Evolutionary conservation across 2,113 vertebrate genomes (phyloP).

Genomic region (Neolamprologus hecqui): DNA sequence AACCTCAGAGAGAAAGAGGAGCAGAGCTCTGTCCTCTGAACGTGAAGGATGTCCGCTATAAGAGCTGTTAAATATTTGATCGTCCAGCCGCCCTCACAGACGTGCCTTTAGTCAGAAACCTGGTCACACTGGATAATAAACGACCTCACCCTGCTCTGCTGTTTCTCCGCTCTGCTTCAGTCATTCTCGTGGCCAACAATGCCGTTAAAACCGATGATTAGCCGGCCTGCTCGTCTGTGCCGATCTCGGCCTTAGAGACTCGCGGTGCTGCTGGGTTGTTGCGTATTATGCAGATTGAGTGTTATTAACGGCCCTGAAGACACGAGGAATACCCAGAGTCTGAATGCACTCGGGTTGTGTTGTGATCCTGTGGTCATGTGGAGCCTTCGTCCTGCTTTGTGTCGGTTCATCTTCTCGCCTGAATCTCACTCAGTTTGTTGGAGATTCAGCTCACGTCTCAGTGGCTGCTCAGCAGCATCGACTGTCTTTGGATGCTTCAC

Average conservation of each 20-base stretch:
- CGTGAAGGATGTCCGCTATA: neutral
- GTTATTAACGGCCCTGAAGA: conserved; percentile 28
- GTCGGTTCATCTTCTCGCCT: neutral
- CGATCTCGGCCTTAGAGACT: neutral
- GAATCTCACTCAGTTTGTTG: neutral
- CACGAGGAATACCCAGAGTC: conserved; percentile 19
- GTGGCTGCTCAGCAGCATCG: neutral
- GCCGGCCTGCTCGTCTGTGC: neutral
- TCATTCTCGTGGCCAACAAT: neutral
- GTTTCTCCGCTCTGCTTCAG: neutral
- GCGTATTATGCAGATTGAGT: neutral
- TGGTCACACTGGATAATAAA: neutral
- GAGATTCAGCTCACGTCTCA: neutral
- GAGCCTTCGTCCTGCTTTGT: neutral
- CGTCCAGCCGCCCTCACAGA: neutral
- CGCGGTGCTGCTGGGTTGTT: neutral
- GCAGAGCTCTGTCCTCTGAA: neutral
- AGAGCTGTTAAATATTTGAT: neutral
- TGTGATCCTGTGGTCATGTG: neutral
- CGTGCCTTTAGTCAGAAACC: neutral
- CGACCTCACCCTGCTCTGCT: accelerated
- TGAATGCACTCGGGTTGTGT: neutral
- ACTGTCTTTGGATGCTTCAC: neutral
- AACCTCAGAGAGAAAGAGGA: neutral
- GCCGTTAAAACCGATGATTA: neutral